Evolutionary conservation across 1,140 invertebrate species (phyloP).

Genomic region (Phymorhynchus buccinoides): DNA sequence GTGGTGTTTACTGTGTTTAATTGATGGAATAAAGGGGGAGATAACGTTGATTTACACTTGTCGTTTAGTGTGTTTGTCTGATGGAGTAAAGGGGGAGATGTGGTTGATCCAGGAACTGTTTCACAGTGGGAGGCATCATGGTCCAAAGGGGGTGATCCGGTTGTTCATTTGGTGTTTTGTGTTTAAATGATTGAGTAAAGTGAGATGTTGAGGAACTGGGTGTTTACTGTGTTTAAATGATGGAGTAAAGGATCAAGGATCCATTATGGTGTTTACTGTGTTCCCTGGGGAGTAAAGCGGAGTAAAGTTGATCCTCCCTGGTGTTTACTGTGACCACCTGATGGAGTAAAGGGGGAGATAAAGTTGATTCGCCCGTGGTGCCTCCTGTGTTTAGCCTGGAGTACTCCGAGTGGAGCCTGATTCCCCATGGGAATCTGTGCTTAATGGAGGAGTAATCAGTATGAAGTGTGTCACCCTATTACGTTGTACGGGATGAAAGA

Average conservation of each 20-base stretch:
- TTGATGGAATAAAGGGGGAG: too few relatives aligned
- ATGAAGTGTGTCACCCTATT: slow-evolving; percentile 55
- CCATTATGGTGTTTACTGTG: too few relatives aligned
- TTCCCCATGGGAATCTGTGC: slow-evolving; percentile 34
- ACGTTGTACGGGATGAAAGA: slow-evolving; percentile 41
- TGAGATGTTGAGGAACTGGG: too few relatives aligned
- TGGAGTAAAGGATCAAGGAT: too few relatives aligned
- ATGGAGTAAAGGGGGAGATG: too few relatives aligned
- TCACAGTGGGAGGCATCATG: slow-evolving; percentile 64
- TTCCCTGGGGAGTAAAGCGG: slow-evolving; percentile 57
- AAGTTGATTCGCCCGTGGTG: slow-evolving; percentile 41
- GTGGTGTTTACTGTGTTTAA: too few relatives aligned
- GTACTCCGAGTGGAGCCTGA: slow-evolving; percentile 43
- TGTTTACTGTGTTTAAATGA: too few relatives aligned
- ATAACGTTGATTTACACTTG: too few relatives aligned
- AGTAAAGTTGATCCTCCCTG: slow-evolving; percentile 46
- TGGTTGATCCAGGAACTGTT: slow-evolving; percentile 56
- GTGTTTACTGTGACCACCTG: slow-evolving; percentile 40
- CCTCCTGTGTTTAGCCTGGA: slow-evolving; percentile 21
- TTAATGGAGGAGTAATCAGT: slow-evolving; percentile 44
- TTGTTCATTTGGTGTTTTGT: too few relatives aligned
- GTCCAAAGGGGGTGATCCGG: slow-evolving; percentile 63
- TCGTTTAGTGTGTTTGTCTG: too few relatives aligned
- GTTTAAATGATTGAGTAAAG: too few relatives aligned
- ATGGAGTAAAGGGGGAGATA: too few relatives aligned